Evolutionary conservation across 1,140 invertebrate species (phyloP).

Genomic region (Trialeurodes vaporariorum): DNA sequence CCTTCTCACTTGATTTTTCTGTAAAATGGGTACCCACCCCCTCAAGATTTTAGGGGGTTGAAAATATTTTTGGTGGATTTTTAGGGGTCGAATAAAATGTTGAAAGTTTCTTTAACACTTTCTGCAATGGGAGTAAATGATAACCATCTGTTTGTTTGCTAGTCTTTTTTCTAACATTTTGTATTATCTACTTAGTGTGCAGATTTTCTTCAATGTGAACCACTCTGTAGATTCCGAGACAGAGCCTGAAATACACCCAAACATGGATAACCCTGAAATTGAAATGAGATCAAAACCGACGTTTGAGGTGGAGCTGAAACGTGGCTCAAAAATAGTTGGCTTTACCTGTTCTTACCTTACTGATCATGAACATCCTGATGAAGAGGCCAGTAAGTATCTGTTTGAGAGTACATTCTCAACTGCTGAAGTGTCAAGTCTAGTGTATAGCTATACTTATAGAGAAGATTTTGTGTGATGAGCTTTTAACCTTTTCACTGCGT

Average conservation of each 20-base stretch:
- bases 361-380: slow-evolving; percentile 44
- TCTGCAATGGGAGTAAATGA: too few species aligned
- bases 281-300: slow-evolving; percentile 79
- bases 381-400: slow-evolving; percentile 50
- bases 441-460: too few species aligned
- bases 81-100: too few species aligned
- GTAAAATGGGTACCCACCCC: too few species aligned
- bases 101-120: too few species aligned
- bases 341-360: slow-evolving; percentile 69
- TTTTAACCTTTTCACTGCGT: too few species aligned
- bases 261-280: slow-evolving; percentile 50
- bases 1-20: too few species aligned
- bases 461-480: neutral
- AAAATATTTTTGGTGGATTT: too few species aligned
- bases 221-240: slow-evolving; percentile 73
- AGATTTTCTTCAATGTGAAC: slow-evolving; percentile 74
- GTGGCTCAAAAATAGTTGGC: slow-evolving; percentile 59
- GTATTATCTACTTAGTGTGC: slow-evolving; percentile 59
- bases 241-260: slow-evolving; percentile 47
- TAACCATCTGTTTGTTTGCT: too few species aligned
- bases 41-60: too few species aligned
- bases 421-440: neutral
- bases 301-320: slow-evolving; percentile 69
- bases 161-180: too few species aligned
- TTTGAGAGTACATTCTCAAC: too few species aligned